Evolutionary conservation across 2,797 vertebrate species (phyloP).

Genomic region (Gambelia wislizenii): DNA sequence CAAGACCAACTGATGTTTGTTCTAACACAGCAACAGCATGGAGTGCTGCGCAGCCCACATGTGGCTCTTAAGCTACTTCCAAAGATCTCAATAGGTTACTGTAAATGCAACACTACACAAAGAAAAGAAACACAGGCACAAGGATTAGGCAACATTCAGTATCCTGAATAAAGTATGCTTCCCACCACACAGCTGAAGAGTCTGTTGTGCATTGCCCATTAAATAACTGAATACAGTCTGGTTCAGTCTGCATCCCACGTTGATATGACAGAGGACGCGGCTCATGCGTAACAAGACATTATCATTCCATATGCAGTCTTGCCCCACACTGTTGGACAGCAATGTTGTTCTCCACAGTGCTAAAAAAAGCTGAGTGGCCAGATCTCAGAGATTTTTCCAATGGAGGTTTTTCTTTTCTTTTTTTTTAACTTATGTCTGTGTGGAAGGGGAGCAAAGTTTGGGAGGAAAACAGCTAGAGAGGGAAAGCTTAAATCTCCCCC

Average conservation of each 20-base stretch:
- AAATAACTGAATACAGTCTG: background rate
- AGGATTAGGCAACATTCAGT: constrained; percentile 7
- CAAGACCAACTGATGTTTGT: background rate
- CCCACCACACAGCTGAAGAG: background rate
- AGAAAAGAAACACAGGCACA: background rate
- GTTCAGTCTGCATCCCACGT: background rate
- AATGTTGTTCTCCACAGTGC: background rate
- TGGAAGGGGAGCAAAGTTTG: background rate
- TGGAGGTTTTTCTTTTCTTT: background rate
- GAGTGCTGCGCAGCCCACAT: background rate
- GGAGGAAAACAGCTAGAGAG: background rate
- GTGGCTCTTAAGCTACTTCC: background rate
- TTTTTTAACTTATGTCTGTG: background rate
- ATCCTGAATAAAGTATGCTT: background rate
- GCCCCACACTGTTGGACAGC: background rate
- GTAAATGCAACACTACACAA: background rate
- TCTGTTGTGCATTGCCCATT: background rate
- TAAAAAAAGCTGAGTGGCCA: background rate
- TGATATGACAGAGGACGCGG: background rate
- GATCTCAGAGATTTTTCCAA: background rate
- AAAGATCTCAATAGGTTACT: background rate
- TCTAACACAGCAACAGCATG: background rate
- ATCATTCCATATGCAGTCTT: background rate
- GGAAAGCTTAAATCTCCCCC: too few relatives aligned
- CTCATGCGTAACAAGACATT: background rate